Evolutionary conservation across 1,140 invertebrate genomes (phyloP).

Genomic region (Ostrea denselamellosa): DNA sequence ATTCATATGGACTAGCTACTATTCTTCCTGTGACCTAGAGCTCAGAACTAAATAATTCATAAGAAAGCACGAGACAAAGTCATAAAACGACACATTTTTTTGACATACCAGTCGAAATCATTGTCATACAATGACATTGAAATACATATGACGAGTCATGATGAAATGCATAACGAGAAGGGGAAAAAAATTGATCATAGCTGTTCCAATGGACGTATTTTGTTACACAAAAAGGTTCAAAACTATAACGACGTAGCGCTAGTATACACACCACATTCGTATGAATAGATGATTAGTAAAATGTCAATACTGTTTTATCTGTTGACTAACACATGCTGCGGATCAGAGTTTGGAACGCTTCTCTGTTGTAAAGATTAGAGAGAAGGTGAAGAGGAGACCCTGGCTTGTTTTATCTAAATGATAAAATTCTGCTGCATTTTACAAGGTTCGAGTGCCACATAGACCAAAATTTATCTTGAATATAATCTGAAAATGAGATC

Average conservation of each 20-base stretch:
- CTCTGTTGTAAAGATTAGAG: not conserved
- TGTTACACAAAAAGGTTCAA: no score
- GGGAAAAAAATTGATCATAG: no score
- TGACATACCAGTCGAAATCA: not conserved
- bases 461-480: no score
- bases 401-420: not conserved
- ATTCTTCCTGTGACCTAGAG: not conserved
- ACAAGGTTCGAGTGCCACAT: not conserved
- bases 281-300: no score
- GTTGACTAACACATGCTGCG: not conserved
- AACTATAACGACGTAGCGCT: no score
- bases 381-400: not conserved
- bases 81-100: constrained; percentile 7
- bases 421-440: not conserved
- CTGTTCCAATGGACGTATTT: no score
- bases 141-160: not conserved
- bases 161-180: not conserved
- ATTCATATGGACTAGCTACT: not conserved
- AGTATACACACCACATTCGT: no score
- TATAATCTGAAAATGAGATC: no score
- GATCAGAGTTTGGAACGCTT: not conserved
- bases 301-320: not conserved
- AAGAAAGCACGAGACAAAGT: not conserved
- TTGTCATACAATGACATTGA: constrained; percentile 3
- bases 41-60: not conserved